phyloP scores from a whole-genome alignment of 2,797 vertebrate genomes.

The Thalassophryne amazonica region DNA sequence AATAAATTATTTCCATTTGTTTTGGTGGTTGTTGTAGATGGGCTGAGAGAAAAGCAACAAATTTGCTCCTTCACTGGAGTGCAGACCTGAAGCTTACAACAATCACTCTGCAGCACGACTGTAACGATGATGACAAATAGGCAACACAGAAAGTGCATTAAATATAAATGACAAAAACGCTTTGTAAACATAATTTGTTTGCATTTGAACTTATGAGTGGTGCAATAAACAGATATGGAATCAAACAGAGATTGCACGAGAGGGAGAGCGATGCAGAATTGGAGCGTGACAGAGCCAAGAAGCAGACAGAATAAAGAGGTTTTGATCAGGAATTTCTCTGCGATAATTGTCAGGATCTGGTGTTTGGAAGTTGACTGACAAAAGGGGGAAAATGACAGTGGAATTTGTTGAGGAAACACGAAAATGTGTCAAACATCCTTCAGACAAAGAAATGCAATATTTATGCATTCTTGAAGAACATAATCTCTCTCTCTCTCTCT shows the following conservation, averaged over 20 bases:
- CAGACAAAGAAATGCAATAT: slow-evolving; percentile 77
- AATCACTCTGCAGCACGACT: slow-evolving; percentile 20
- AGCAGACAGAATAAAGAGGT: slow-evolving; percentile 65
- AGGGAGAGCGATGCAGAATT: slow-evolving; percentile 36
- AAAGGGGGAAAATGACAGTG: slow-evolving; percentile 72
- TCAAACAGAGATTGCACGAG: slow-evolving; percentile 43
- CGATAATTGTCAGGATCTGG: slow-evolving; percentile 78
- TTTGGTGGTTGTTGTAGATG: too few species aligned
- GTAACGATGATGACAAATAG: slow-evolving; percentile 48
- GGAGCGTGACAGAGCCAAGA: slow-evolving; percentile 46
- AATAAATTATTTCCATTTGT: too few species aligned
- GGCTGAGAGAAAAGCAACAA: too few species aligned
- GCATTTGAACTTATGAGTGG: slow-evolving; percentile 63
- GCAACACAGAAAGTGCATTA: slow-evolving; percentile 43
- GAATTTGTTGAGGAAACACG: slow-evolving; percentile 78
- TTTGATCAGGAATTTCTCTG: slow-evolving; percentile 72
- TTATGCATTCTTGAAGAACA: slow-evolving; percentile 70
- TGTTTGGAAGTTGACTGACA: slow-evolving; percentile 74
- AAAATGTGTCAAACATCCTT: slow-evolving; percentile 75
- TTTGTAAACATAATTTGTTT: slow-evolving; percentile 59
- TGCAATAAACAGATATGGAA: slow-evolving; percentile 39
- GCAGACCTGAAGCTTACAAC: slow-evolving; percentile 9
- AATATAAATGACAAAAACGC: slow-evolving; percentile 52
- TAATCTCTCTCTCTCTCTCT: too few species aligned
- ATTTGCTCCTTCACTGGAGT: slow-evolving; percentile 45